A percentile compares a stretch with the other conserved stretches of the same genome.
Conservation (phyloP, 2,888 invertebrate species). For the Mongoloraphidia duomilia region DNA sequence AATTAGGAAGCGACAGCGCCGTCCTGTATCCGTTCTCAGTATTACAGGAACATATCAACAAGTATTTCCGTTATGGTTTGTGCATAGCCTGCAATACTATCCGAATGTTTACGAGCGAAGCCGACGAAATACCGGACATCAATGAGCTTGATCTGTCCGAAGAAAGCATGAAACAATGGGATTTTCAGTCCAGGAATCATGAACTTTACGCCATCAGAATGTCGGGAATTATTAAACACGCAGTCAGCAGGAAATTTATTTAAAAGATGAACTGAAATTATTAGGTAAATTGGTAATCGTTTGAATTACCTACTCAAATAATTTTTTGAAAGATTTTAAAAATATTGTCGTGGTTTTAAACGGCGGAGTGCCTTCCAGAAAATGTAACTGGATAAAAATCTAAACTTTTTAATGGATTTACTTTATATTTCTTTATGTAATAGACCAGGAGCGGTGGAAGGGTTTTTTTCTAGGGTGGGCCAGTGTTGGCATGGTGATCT, state of each 20-base stretch:
- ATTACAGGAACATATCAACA: slow-evolving; percentile 1
- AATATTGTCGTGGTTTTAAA: too few relatives aligned
- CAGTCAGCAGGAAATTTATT: neutral
- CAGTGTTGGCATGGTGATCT: too few relatives aligned
- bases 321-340: too few relatives aligned
- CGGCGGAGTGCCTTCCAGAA: too few relatives aligned
- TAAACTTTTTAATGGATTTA: too few relatives aligned
- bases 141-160: neutral
- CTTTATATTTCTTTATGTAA: too few relatives aligned
- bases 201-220: neutral
- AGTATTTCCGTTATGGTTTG: slow-evolving; percentile 1
- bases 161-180: neutral
- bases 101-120: neutral
- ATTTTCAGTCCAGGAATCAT: neutral
- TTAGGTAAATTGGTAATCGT: too few relatives aligned
- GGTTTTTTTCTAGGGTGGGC: too few relatives aligned
- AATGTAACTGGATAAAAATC: too few relatives aligned
- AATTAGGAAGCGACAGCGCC: neutral
- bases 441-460: too few relatives aligned
- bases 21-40: neutral
- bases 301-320: too few relatives aligned
- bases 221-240: neutral
- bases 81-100: neutral
- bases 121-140: neutral
- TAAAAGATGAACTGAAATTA: neutral